Evolutionary conservation across 2,888 invertebrate genomes (phyloP), one percentile per base, ranked within the genome.

Genomic region (Pyrgus malvae): DNA sequence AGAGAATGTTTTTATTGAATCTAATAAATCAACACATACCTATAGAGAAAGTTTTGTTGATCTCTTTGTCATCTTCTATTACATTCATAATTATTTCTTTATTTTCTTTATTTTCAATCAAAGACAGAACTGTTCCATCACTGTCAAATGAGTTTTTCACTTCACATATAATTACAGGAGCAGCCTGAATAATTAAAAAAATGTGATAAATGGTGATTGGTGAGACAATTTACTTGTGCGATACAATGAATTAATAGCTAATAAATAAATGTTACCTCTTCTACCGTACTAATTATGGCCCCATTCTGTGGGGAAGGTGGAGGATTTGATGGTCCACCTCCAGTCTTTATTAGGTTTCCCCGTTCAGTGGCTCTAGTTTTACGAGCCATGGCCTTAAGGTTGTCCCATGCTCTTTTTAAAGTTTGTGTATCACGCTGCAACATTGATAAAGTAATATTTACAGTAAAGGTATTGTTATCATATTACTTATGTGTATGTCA

Each of bases 401-500:
- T 29, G 23, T 48, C 48, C 48, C 48, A 48, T 23, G 48, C 48
- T 12, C 35, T 48, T 19, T 35, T 48, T 23, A 48, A 48, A 35
- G 48, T 48, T 0, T 12, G 19, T 12, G 23, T 35, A n/a, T 48
- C 35, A 48, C 35, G 48, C 48, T 48, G 48, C 7, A 23, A 9
- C 33, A 21, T 31, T n/a, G 11, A 31, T 11, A 31, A 6, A 9
- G 4, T 31, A 6, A 31, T n/a, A 11, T 11, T n/a, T 9, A 3
- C n/a, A 31, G 9, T 3, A 3, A 3, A 31, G 11, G 11, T 31
- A 11, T 31, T 31, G 3, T n/a, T n/a, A n/a, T n/a, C n/a, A n/a
- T n/a, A n/a, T n/a, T n/a, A n/a, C n/a, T n/a, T n/a, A n/a, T n/a
- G n/a, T n/a, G n/a, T n/a, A n/a, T n/a, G n/a, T n/a, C n/a, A n/a